phyloP scores from a whole-genome alignment of 2,888 invertebrate species.

The Nemotelus nigrinus region DNA sequence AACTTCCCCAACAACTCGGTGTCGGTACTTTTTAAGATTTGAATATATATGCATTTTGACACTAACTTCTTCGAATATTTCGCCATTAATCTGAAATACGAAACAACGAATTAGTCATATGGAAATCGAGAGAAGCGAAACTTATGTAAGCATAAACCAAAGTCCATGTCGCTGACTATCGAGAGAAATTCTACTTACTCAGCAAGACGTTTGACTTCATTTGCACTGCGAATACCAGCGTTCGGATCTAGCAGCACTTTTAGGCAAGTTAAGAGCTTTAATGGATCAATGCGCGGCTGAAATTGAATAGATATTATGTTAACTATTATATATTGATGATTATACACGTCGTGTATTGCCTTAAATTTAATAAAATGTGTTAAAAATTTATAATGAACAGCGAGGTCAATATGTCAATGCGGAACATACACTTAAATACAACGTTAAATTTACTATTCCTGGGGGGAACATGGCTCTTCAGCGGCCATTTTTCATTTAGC shows the following conservation, averaged over 20 bases:
- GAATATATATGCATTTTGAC: conserved; percentile 93
- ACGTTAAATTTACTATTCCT: too few relatives aligned
- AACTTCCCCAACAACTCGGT: conserved; percentile 86
- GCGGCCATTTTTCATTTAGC: too few relatives aligned
- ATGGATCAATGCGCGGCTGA: conserved; percentile 93
- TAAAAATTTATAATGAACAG: too few relatives aligned
- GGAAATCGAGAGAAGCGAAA: not conserved
- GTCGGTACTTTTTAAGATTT: conserved; percentile 88
- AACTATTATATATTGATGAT: too few relatives aligned
- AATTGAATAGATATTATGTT: too few relatives aligned
- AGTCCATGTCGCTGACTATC: not conserved
- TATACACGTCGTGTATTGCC: too few relatives aligned
- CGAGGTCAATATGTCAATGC: too few relatives aligned
- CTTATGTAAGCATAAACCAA: conserved; percentile 1
- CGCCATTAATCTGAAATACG: conserved; percentile 82
- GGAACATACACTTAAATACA: too few relatives aligned
- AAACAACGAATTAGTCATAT: conserved; percentile 48
- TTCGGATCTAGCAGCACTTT: conserved; percentile 83
- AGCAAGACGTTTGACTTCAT: conserved; percentile 88
- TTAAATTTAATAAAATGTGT: too few relatives aligned
- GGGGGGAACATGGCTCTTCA: too few relatives aligned
- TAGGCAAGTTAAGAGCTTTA: conserved; percentile 87
- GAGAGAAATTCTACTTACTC: conserved; percentile 71
- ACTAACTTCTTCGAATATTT: conserved; percentile 95
- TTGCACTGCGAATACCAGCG: conserved; percentile 88